Conservation (phyloP, 2,113 vertebrate species). For the Stigmatopora nigra region DNA sequence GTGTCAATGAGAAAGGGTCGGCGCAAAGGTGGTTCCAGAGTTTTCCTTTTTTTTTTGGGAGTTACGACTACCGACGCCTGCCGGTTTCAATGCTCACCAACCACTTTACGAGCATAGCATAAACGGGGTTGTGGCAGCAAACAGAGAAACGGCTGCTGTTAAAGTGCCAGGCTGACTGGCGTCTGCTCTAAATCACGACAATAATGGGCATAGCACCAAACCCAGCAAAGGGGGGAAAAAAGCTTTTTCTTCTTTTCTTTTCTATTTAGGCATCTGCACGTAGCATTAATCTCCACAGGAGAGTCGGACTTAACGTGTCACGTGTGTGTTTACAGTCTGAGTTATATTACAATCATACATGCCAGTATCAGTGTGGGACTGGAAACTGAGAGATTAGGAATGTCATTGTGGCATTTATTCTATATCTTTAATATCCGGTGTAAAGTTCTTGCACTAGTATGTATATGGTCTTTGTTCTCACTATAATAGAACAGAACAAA, state of each 20-base stretch:
- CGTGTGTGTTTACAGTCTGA: constrained; percentile 33
- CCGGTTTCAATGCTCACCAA: constrained; percentile 38
- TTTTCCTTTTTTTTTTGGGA: constrained; percentile 26
- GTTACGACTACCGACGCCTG: constrained; percentile 27
- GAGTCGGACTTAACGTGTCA: constrained; percentile 35
- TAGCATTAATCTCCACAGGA: constrained; percentile 57
- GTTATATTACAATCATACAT: constrained; percentile 49
- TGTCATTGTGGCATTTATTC: neutral
- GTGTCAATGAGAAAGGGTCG: constrained; percentile 30
- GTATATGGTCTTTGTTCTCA: neutral
- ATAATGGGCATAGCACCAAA: constrained; percentile 53
- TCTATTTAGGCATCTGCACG: constrained; percentile 7
- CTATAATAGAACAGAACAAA: neutral
- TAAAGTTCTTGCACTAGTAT: neutral
- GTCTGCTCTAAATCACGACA: constrained; percentile 62
- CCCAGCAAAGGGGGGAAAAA: constrained; percentile 32
- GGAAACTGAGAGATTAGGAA: constrained; percentile 4
- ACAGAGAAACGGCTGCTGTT: constrained; percentile 52
- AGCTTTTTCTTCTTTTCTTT: constrained; percentile 15
- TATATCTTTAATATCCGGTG: neutral
- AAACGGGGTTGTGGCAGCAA: constrained; percentile 51
- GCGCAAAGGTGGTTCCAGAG: constrained; percentile 21
- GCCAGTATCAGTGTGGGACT: constrained; percentile 29
- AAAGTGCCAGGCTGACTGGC: constrained; percentile 56
- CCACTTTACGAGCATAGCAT: constrained; percentile 57